phyloP scores from a whole-genome alignment of 2,797 vertebrate genomes.

The Sebastolobus alascanus region DNA sequence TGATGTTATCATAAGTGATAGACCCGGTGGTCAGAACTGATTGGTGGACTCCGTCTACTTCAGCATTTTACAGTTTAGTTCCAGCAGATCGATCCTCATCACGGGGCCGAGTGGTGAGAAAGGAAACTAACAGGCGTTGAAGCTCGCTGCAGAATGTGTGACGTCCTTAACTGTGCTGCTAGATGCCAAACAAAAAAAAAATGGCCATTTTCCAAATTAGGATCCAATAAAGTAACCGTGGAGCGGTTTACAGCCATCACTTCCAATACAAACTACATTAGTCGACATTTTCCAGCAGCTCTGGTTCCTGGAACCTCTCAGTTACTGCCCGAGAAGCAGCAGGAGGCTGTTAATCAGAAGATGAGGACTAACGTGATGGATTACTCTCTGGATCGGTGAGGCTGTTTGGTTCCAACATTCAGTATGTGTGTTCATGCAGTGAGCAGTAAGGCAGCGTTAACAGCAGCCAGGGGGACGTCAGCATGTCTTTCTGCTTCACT shows the following conservation, averaged over 20 bases:
- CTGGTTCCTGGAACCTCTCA: conserved; percentile 20
- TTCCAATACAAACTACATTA: conserved; percentile 26
- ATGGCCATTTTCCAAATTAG: not conserved
- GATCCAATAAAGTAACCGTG: not conserved
- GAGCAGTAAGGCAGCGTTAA: not conserved
- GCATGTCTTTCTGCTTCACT: no score
- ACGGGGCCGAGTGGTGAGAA: not conserved
- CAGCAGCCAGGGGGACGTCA: no score
- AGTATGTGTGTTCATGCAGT: not conserved
- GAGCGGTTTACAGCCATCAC: conserved; percentile 6
- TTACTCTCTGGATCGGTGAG: conserved; percentile 2
- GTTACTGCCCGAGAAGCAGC: conserved; percentile 15
- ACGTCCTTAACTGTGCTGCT: not conserved
- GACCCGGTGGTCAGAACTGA: not conserved
- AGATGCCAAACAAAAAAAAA: conserved; percentile 12
- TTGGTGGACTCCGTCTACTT: not conserved
- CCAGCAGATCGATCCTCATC: not conserved
- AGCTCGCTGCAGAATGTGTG: not conserved
- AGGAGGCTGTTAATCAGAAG: conserved; percentile 10
- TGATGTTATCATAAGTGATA: not conserved
- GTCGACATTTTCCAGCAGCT: conserved; percentile 4
- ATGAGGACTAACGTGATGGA: conserved; percentile 7
- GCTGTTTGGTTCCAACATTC: conserved; percentile 18
- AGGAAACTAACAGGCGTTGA: not conserved
- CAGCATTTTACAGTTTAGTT: not conserved